phyloP scores from a whole-genome alignment of 1,140 invertebrate species.

The Vollenhovia emeryi region DNA sequence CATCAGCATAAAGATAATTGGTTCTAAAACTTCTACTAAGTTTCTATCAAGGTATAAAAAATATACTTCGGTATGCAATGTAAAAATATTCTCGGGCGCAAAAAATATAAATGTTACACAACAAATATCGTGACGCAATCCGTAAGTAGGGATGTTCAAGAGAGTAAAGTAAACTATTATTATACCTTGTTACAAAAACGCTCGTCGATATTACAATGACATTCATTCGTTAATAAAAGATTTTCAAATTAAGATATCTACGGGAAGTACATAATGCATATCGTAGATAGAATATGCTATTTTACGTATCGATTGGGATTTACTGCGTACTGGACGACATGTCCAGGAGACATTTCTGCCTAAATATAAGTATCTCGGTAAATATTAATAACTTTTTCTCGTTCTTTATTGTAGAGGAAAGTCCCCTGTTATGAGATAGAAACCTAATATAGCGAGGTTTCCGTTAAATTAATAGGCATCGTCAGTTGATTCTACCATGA shows the following conservation, averaged over 20 bases:
- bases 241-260: slow-evolving; percentile 10
- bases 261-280: slow-evolving; percentile 1
- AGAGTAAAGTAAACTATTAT: background rate
- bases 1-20: no score
- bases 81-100: background rate
- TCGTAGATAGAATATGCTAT: slow-evolving; percentile 2
- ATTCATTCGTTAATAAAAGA: slow-evolving; percentile 1
- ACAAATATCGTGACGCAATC: background rate
- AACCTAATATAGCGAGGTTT: no score
- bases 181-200: background rate
- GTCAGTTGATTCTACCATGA: no score
- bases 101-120: background rate
- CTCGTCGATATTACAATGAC: background rate
- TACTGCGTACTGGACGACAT: background rate
- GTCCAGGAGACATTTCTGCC: no score
- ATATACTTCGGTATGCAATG: background rate
- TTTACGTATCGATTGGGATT: slow-evolving; percentile 10
- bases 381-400: slow-evolving; percentile 10
- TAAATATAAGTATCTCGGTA: background rate
- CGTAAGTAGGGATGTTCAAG: background rate
- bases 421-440: no score
- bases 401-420: background rate
- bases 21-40: background rate
- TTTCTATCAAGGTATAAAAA: background rate
- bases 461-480: no score